Base-by-base conservation (phyloP, 2,888 invertebrate genomes). In the Byasa hedistus region DNA sequence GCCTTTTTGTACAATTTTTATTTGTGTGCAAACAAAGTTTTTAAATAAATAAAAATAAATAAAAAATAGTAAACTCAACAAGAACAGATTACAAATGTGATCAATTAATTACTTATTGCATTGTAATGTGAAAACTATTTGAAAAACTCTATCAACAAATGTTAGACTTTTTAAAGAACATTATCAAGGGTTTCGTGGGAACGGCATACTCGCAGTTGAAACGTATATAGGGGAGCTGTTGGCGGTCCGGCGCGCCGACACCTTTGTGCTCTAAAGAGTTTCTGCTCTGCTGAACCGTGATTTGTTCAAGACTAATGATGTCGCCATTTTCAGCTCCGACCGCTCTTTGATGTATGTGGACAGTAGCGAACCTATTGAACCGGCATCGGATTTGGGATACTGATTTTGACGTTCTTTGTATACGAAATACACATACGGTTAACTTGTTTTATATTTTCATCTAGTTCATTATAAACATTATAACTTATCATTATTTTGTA, bases 261-360 rank as follows among this genome's bases (percentile, higher is more conserved):
- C 83, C 83, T 83, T 84, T 84, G 82, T 81, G 76, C 80, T 76
- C 76, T 73, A 72, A 76, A 77, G 76, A 75, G 74, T 75, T 83
- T 82, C 82, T 82, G 80, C 75, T 79, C 80, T 77, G 74, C 68
- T 81, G 80, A 75, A 77, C 79, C 75, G 79, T 76, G 79, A 80
- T 81, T 82, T 76, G 79, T 78, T 78, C 73, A 79, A 77, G 78
- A 80, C 81, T 86, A 86, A 85, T 85, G 85, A 82, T 79, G 76
- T 75, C 76, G 76, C 74, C 74, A 74, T 77, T 76, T 75, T 71
- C 71, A 71, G 75, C 66, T 71, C 68, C 57, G 62, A 69, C 68
- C 70, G 69, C 65, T 65, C 71, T 74, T 74, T 73, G 70, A 71
- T 71, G 70, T 73, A 68, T 70, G 72, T 69, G 68, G 68, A 68